phyloP scores from a whole-genome alignment of 2,888 invertebrate genomes.

The Philonicus albiceps region DNA sequence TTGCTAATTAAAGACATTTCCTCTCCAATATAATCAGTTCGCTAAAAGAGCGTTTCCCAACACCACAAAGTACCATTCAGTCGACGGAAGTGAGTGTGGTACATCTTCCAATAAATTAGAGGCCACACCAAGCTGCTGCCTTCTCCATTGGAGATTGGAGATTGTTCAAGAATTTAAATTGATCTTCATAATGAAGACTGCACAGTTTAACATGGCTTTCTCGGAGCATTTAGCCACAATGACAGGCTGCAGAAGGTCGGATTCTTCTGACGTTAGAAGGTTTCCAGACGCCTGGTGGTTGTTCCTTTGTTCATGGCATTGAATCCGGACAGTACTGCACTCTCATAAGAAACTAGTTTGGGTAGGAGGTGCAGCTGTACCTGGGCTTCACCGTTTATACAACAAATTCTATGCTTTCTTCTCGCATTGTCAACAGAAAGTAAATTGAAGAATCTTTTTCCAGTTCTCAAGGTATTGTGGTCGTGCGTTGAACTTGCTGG shows the following conservation, averaged over 20 bases:
- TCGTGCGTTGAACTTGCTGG: constrained; percentile 24
- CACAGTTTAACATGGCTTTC: not conserved
- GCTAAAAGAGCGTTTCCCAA: not conserved
- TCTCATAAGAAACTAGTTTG: constrained; percentile 17
- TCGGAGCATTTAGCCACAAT: constrained; percentile 6
- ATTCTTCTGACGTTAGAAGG: not conserved
- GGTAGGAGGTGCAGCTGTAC: not conserved
- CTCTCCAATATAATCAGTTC: not conserved
- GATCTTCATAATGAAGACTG: constrained; percentile 6
- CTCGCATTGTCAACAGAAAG: constrained; percentile 25
- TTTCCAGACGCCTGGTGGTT: not conserved
- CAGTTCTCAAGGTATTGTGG: constrained; percentile 26
- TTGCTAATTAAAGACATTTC: not conserved
- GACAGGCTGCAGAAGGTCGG: not conserved
- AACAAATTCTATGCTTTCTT: constrained; percentile 24
- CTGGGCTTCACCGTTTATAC: not conserved
- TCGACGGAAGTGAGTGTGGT: not conserved
- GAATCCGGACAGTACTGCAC: constrained; percentile 32
- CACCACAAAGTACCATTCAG: not conserved
- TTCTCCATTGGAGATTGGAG: not conserved
- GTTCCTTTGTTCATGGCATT: constrained; percentile 4
- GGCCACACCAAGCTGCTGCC: not conserved
- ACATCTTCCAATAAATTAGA: constrained; percentile 21
- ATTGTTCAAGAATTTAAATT: not conserved
- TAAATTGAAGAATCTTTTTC: constrained; percentile 37